Percentiles rank a stretch among this genome's conserved stretches.
Conservation (phyloP, 2,888 invertebrate genomes). For the Sphaeridia pumilis region DNA sequence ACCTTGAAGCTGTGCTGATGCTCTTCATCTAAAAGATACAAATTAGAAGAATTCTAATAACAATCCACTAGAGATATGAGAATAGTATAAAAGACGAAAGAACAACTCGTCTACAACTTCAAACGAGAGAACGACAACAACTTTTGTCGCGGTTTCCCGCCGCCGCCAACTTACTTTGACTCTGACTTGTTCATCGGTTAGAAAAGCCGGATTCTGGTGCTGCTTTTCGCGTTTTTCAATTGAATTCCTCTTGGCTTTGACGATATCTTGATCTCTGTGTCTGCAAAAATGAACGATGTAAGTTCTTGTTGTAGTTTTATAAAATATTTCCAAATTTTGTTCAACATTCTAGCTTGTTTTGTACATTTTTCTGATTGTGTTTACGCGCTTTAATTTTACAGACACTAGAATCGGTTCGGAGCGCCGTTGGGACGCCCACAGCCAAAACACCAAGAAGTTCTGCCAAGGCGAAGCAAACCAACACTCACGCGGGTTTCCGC, state of each 20-base stretch:
- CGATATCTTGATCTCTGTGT: constrained; percentile 7
- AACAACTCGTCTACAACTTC: neutral
- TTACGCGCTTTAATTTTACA: too few relatives aligned
- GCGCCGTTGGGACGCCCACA: neutral
- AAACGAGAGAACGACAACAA: too few relatives aligned
- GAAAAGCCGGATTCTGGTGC: constrained; percentile 7
- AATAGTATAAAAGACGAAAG: neutral
- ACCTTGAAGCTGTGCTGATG: neutral
- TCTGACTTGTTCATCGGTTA: constrained; percentile 8
- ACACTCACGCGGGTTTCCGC: neutral
- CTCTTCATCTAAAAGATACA: neutral
- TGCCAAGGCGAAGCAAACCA: neutral
- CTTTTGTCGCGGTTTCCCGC: too few relatives aligned
- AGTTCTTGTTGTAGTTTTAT: neutral
- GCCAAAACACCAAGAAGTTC: neutral
- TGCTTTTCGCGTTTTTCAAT: constrained; percentile 10
- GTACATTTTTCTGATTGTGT: too few relatives aligned
- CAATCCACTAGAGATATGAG: too few relatives aligned
- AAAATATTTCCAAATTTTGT: neutral
- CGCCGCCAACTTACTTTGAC: constrained; percentile 7
- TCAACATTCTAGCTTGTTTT: too few relatives aligned
- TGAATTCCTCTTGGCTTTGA: constrained; percentile 10
- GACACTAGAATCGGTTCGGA: too few relatives aligned
- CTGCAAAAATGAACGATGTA: neutral
- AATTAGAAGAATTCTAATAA: neutral